Conservation (phyloP, 2,797 vertebrate genomes). For the Carapus acus region DNA sequence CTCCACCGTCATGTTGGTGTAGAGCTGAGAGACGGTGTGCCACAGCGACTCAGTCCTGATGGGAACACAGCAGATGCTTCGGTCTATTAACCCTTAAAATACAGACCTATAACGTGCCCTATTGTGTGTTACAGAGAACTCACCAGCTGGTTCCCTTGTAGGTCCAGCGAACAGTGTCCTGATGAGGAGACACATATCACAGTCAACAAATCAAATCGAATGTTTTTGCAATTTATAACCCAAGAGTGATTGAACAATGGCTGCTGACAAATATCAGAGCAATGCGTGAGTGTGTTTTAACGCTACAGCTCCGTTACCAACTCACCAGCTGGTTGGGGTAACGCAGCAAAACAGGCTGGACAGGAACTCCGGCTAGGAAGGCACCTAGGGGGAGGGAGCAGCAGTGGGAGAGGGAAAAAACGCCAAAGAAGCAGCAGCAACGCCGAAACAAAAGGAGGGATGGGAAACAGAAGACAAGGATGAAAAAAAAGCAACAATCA, state of each 20-base stretch:
- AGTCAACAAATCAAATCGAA: constrained; percentile 7
- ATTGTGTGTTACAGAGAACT: constrained; percentile 18
- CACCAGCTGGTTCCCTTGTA: constrained; percentile 73
- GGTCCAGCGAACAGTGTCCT: constrained; percentile 77
- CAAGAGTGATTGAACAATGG: too few relatives aligned
- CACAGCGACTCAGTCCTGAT: constrained; percentile 74
- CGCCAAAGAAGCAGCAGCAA: not conserved
- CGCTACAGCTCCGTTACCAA: constrained; percentile 4
- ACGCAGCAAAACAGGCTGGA: constrained; percentile 84
- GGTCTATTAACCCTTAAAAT: too few relatives aligned
- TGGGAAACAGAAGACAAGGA: too few relatives aligned
- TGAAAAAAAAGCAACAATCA: too few relatives aligned
- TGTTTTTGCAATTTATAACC: too few relatives aligned
- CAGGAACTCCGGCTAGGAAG: constrained; percentile 82
- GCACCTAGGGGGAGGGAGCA: constrained; percentile 69
- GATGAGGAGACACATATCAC: constrained; percentile 25
- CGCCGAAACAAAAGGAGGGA: not conserved
- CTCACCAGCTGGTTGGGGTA: constrained; percentile 85
- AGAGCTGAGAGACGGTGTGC: constrained; percentile 80
- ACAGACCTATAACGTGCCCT: too few relatives aligned
- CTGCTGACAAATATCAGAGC: too few relatives aligned
- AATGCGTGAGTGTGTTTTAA: too few relatives aligned
- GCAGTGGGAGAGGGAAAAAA: not conserved
- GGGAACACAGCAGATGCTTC: constrained; percentile 4
- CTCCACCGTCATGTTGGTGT: constrained; percentile 82